Base-by-base conservation (phyloP, 2,888 invertebrate species). In the Julus scandinavius region DNA sequence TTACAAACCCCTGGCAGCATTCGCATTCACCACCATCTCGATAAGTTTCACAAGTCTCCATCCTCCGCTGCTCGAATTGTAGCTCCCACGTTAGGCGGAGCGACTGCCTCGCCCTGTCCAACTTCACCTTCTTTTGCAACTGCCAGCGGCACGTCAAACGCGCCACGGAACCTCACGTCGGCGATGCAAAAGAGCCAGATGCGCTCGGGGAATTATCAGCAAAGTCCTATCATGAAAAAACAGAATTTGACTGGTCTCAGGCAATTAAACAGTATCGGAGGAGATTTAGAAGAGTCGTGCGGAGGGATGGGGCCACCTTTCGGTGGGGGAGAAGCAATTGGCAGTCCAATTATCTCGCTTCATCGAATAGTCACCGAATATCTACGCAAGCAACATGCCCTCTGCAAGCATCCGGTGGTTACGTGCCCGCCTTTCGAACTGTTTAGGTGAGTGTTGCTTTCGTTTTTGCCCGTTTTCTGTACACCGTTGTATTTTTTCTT, bases 351-450 rank as follows among this genome's bases (percentile, higher is more conserved):
- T 9, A 95, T 95, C 88, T 96, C 96, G 0, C 93, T 99, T 41
- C 97, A 98, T 92, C 96, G 96, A 84, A 98, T 99, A 91, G 97
- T 99, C 90, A 98, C 97, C 0, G 98, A 99, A 92, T 99, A 99
- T 93, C 94, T 99, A 88, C 96, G 98, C 91, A 98, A 98, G 93
- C 99, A 99, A 92, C 99, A 99, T 93, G 96, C 98, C n/a, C 93
- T 97, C 9, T 99, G 99, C 93, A 97, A 97, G 93, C 98, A 99
- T 93, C 99, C 99, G 0, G 98, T 99, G 93, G 96, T 97, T 54
- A 98, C 98, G 0, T 99, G 99, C 93, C 99, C 99, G 0, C 97
- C 97, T 92, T 99, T 99, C 92, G 97, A 98, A 92, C 93, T 99
- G 63, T 97, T 98, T 91, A 94, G 95, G 96, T 96, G 92, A 94